phyloP scores from a whole-genome alignment of 2,113 vertebrate genomes.

The Sylvilagus bachmani region DNA sequence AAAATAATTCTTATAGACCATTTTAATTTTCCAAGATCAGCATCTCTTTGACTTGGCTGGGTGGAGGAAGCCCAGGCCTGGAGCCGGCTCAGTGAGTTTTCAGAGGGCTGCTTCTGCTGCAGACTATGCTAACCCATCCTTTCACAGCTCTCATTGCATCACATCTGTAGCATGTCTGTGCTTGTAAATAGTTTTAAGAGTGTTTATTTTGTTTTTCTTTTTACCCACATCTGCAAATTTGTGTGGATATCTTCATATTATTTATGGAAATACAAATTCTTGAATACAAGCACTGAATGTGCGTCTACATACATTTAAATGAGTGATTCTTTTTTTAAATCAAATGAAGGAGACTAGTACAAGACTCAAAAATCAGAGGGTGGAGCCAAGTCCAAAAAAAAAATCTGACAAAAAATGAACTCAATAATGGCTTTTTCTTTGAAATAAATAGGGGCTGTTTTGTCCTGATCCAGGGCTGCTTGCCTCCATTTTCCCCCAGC shows the following conservation, averaged over 20 bases:
- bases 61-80: background rate
- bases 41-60: conserved; percentile 55
- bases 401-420: conserved; percentile 1
- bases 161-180: conserved; percentile 49
- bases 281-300: conserved; percentile 35
- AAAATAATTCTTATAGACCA: background rate
- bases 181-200: conserved; percentile 58
- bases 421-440: conserved; percentile 54
- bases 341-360: conserved; percentile 26
- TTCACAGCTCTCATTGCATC: conserved; percentile 25
- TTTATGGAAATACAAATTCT: conserved; percentile 51
- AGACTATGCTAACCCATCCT: background rate
- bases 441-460: conserved; percentile 11
- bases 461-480: conserved; percentile 8
- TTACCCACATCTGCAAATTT: conserved; percentile 50
- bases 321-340: conserved; percentile 27
- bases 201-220: conserved; percentile 65
- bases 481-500: background rate
- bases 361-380: conserved; percentile 35
- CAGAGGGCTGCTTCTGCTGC: background rate
- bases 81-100: conserved; percentile 2
- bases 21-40: conserved; percentile 59
- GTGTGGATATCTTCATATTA: conserved; percentile 48
- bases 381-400: background rate
- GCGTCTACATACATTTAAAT: conserved; percentile 11